These are phyloP conservation scores for Bostrychus sinensis DNA, from an alignment of 2,113 vertebrate species.

Conservation along the genomic window DNA sequence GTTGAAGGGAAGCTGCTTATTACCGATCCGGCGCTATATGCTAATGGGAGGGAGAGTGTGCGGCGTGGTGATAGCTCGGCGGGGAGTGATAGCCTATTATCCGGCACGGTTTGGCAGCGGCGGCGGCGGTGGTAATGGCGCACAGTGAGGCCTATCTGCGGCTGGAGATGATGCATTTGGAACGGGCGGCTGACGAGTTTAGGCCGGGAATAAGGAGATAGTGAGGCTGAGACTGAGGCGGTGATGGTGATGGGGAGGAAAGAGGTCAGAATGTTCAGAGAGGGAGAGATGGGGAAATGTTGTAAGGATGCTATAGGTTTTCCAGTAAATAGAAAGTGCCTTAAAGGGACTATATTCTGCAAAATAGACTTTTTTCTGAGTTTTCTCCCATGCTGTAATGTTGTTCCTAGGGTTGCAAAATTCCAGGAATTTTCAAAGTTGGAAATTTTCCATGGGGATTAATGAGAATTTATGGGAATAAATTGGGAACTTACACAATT, in stretches of 20 bases:
- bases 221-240: constrained; percentile 27
- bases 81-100: constrained; percentile 63
- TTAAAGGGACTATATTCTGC: too few relatives aligned
- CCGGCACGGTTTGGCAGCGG: constrained; percentile 26
- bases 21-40: constrained; percentile 61
- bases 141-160: constrained; percentile 53
- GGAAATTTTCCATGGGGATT: too few relatives aligned
- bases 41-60: constrained; percentile 62
- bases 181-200: constrained; percentile 43
- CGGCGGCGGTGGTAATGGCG: constrained; percentile 41
- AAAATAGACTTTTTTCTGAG: too few relatives aligned
- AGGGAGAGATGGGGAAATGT: background rate
- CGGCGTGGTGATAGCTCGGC: constrained; percentile 52
- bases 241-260: constrained; percentile 32
- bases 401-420: too few relatives aligned
- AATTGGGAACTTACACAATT: too few relatives aligned
- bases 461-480: too few relatives aligned
- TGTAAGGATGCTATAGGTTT: too few relatives aligned
- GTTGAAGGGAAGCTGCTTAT: constrained; percentile 59
- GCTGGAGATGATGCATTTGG: constrained; percentile 61
- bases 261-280: constrained; percentile 9
- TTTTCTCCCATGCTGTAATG: too few relatives aligned
- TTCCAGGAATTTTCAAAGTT: too few relatives aligned
- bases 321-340: too few relatives aligned
- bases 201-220: constrained; percentile 46